Percentiles rank a stretch among this genome's conserved stretches.
phyloP scores from a whole-genome alignment of 1,140 invertebrate species.

The Aphaenogaster floridana region DNA sequence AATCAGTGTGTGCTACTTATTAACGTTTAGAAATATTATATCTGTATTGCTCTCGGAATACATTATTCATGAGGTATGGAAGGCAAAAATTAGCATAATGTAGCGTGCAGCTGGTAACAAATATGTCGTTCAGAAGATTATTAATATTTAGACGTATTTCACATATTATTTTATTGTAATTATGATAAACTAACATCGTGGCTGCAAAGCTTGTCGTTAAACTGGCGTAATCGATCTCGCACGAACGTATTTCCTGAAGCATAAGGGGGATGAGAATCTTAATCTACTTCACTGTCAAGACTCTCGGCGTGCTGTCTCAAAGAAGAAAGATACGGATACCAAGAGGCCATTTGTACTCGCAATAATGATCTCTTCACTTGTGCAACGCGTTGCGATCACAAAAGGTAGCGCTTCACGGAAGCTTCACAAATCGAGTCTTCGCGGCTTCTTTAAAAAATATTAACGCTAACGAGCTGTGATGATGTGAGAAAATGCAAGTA shows the following conservation, averaged over 20 bases:
- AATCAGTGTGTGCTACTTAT: slow-evolving; percentile 26
- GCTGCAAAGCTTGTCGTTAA: slow-evolving; percentile 2
- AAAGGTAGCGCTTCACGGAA: slow-evolving; percentile 4
- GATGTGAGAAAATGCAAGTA: slow-evolving; percentile 7
- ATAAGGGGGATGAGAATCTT: slow-evolving; percentile 36
- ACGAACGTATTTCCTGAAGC: slow-evolving; percentile 36
- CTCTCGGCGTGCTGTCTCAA: slow-evolving; percentile 12
- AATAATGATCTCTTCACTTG: slow-evolving; percentile 38
- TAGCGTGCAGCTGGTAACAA: slow-evolving; percentile 5
- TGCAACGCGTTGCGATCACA: not conserved
- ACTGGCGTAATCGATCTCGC: slow-evolving; percentile 41
- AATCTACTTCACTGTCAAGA: slow-evolving; percentile 59
- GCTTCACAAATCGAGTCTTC: slow-evolving; percentile 31
- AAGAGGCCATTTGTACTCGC: slow-evolving; percentile 35
- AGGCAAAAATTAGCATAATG: slow-evolving; percentile 45
- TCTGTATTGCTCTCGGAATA: not conserved
- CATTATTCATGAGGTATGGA: slow-evolving; percentile 41
- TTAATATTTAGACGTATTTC: slow-evolving; percentile 9
- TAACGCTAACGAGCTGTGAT: slow-evolving; percentile 17
- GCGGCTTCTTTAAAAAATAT: slow-evolving; percentile 24
- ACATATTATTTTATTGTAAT: slow-evolving; percentile 12
- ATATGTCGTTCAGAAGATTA: slow-evolving; percentile 3
- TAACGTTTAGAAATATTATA: slow-evolving; percentile 51
- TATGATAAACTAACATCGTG: not conserved
- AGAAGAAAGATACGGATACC: slow-evolving; percentile 31